phyloP scores from a whole-genome alignment of 37 sponge, comb jelly and placozoan genomes.

The Haliclona indistincta region DNA sequence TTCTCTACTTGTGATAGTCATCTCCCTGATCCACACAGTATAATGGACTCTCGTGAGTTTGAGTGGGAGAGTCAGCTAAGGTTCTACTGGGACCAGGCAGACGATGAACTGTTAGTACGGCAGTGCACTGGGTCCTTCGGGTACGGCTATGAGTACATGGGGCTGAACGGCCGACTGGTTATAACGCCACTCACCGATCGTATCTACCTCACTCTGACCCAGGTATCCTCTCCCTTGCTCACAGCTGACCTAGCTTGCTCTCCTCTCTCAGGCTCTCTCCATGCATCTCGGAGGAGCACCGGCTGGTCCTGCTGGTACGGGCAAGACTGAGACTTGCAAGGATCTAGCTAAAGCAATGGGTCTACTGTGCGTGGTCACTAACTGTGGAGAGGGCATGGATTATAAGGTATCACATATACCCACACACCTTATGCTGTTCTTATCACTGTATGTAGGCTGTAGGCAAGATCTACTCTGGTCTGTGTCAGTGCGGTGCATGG shows the following conservation, averaged over 20 bases:
- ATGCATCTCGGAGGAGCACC: conserved; percentile 98
- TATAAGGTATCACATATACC: conserved; percentile 70
- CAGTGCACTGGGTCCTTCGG: conserved; percentile 98
- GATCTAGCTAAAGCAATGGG: conserved; percentile 99
- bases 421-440: neutral
- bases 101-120: conserved; percentile 79
- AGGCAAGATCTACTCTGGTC: conserved; percentile 98
- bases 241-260: neutral
- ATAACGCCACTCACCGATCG: conserved; percentile 97
- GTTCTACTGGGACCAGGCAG: conserved; percentile 98
- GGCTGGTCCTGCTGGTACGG: conserved; percentile 99
- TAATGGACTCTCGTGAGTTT: conserved; percentile 98
- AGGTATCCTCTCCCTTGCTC: neutral
- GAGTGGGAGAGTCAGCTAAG: conserved; percentile 99
- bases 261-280: conserved; percentile 82
- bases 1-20: neutral
- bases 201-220: conserved; percentile 96
- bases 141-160: conserved; percentile 99
- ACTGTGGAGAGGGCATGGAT: conserved; percentile 99
- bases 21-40: conserved; percentile 43
- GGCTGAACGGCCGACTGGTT: conserved; percentile 95
- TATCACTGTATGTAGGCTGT: conserved; percentile 66
- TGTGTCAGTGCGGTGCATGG: conserved; percentile 99
- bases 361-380: conserved; percentile 98
- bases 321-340: conserved; percentile 98